Evolutionary conservation across 2,888 invertebrate species (phyloP), one percentile per base, ranked within the genome.

Genomic region (Lampropteryx suffumata): DNA sequence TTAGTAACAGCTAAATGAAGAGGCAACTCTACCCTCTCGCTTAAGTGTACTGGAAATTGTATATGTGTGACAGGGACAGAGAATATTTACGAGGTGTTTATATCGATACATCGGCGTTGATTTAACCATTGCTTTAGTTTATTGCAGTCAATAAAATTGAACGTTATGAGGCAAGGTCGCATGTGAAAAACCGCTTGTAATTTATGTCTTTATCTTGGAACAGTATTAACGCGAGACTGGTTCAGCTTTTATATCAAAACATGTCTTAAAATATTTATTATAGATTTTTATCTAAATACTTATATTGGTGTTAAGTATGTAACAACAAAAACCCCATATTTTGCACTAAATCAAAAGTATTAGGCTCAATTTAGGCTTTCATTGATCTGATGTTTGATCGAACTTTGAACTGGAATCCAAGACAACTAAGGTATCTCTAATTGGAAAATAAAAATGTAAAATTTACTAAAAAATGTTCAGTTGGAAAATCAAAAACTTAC

Each of bases 91-190:
- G 85, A 87, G 79, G 84, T 88, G 88, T 84, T 84, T 86, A 84
- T 79, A 84, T 85, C 84, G 84, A 87, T 87, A 86, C 81, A 79
- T 77, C 75, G 79, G 87, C 81, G 88, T 83, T 88, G 89, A 88
- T 89, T 85, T 87, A 88, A 88, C 84, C 87, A 90, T 87, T 88
- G 84, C 85, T 83, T 87, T 89, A 78, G 84, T 89, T 86, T 88
- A 90, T 90, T 85, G 84, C 83, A 86, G 84, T 85, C 89, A 86
- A 89, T 90, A 90, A 90, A 90, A 87, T 85, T 89, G 82, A 87
- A 82, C 81, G 86, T 86, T 91, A 90, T 87, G 87, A 90, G 88
- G 82, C 90, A 91, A 90, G 90, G 90, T 84, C 89, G 87, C 74
- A 74, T 75, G 79, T 81, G 85, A 84, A 84, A 85, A 81, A 85